Conservation (phyloP, 2,888 invertebrate species). For the Meliscaeva auricollis region DNA sequence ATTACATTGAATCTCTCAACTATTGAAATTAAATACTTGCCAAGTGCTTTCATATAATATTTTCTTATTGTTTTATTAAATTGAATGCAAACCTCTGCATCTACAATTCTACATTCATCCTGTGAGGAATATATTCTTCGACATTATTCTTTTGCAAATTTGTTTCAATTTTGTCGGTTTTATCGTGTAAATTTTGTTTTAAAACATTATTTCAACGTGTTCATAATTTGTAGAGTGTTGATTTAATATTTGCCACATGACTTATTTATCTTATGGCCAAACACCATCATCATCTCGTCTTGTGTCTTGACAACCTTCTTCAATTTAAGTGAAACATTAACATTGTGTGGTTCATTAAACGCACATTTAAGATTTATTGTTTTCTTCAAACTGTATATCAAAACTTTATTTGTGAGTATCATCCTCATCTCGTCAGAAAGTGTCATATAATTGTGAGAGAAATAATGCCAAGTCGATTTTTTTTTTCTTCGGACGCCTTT, state of each 20-base stretch:
- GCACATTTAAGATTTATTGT: constrained; percentile 36
- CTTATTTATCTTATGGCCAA: constrained; percentile 4
- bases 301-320: neutral
- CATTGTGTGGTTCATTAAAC: constrained; percentile 41
- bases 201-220: neutral
- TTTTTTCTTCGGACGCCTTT: neutral
- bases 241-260: constrained; percentile 15
- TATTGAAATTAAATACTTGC: no score
- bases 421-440: neutral
- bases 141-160: neutral
- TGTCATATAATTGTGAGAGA: constrained; percentile 7
- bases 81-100: no score
- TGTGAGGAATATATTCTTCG: neutral
- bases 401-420: neutral
- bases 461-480: neutral
- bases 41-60: no score
- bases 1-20: no score
- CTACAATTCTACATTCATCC: no score
- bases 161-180: neutral
- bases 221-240: constrained; percentile 7
- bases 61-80: no score
- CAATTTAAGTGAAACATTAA: constrained; percentile 13
- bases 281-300: neutral
- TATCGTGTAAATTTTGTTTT: neutral
- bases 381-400: constrained; percentile 9